These are phyloP conservation scores for Aix galericulata DNA, from an alignment of 2,113 vertebrate species.

Conservation along the genomic window DNA sequence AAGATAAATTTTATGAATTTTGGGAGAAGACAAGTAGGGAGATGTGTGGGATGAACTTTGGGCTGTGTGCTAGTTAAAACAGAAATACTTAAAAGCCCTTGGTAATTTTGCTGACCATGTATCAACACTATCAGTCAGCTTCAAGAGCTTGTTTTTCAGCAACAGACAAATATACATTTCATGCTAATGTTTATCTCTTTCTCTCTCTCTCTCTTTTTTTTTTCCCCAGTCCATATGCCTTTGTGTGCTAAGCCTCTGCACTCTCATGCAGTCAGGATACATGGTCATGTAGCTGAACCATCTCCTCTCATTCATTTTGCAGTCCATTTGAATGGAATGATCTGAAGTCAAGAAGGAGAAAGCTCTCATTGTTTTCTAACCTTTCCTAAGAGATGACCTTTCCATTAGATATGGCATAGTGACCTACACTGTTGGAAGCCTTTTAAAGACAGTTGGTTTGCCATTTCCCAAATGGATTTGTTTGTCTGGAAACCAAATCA, in stretches of 20 bases:
- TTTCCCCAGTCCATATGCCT: not conserved
- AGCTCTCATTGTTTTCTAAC: slow-evolving; percentile 33
- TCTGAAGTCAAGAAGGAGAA: slow-evolving; percentile 30
- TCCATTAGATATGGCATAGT: slow-evolving; percentile 58
- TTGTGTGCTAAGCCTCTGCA: not conserved
- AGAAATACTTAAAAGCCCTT: not conserved
- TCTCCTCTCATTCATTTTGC: slow-evolving; percentile 1
- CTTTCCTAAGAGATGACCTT: slow-evolving; percentile 60
- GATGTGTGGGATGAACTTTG: not conserved
- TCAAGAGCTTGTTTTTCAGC: not conserved
- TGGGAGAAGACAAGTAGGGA: not conserved
- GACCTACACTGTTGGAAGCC: slow-evolving; percentile 28
- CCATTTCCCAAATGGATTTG: slow-evolving; percentile 62
- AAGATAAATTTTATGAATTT: not conserved
- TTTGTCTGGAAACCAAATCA: slow-evolving; percentile 64
- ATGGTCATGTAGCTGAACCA: not conserved
- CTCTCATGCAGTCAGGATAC: not conserved
- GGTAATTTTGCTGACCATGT: not conserved
- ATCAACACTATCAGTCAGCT: not conserved
- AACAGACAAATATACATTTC: not conserved
- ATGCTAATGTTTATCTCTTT: not conserved
- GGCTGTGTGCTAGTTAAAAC: not conserved
- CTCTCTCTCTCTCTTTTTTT: not conserved
- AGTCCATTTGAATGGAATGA: slow-evolving; percentile 11
- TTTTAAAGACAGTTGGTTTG: slow-evolving; percentile 52